Evolutionary conservation across 2,888 invertebrate genomes (phyloP), one percentile per base, ranked within the genome.

Genomic region (Diadegma fenestrale): DNA sequence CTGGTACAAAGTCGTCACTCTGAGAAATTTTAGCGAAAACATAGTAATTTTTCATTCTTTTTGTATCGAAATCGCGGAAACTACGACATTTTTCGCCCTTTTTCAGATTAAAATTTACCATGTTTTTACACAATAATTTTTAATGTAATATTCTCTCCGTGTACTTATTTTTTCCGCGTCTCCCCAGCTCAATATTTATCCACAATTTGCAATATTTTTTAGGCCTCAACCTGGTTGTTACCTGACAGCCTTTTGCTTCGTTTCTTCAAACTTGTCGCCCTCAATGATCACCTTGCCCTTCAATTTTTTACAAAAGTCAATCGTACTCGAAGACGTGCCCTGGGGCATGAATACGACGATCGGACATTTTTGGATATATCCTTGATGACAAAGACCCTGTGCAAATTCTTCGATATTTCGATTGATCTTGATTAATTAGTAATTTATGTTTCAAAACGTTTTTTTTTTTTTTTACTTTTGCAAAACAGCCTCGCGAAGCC

Each of bases 301-400:
- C 45, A 80, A 73, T 80, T 73, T 80, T 58, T 43, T 58, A 33
- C 80, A 80, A 75, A 75, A 80, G 58, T 80, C 80, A 8, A 45
- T 68, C 14, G 80, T 80, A 41, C 58, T 75, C 6, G 68, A 7
- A 5, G 73, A 6, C 5, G 80, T 80, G 17, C 73, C 80, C 33
- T 58, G 43, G 3, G 80, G 73, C 80, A 80, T 73, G 66, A 80
- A 80, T 4, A 80, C 80, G 22, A 80, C 45, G 43, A 80, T 58
- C 8, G 45, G 58, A 58, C 80, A 80, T 41, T 80, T 80, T n/a
- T 80, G 54, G n/a, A 80, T 64, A 19, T 68, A 80, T 1, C 80
- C 80, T 73, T 80, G 80, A 66, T 80, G 80, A 66, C 80, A 80
- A 12, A 80, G 73, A 54, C 66, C 73, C 80, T 80, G n/a, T n/a